Evolutionary conservation across 2,113 vertebrate species (phyloP).

Genomic region (Cyprinus carpio): DNA sequence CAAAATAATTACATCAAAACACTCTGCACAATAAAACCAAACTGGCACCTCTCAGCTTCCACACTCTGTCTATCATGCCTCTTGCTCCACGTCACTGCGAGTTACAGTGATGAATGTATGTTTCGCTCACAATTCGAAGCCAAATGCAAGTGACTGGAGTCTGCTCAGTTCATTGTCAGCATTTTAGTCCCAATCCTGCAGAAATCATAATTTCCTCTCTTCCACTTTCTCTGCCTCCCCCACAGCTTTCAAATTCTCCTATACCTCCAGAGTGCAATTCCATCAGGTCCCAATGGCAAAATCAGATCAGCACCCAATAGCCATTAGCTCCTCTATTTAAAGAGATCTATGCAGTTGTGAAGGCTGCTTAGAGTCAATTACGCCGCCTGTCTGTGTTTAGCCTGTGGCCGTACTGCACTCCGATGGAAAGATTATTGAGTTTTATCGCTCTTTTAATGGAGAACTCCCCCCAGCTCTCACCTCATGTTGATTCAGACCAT

Average conservation of each 20-base stretch:
- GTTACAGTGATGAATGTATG: conserved; percentile 19
- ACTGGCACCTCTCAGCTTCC: conserved; percentile 6
- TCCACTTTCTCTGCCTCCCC: neutral
- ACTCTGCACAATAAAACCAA: neutral
- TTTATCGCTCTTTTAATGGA: conserved; percentile 57
- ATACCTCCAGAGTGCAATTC: conserved; percentile 42
- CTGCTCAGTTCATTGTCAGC: conserved; percentile 4
- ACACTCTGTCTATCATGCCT: conserved; percentile 3
- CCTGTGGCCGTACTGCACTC: conserved; percentile 51
- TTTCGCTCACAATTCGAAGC: neutral
- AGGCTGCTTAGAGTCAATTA: conserved; percentile 60
- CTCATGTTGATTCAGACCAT: conserved; percentile 47
- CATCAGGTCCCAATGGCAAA: conserved; percentile 53
- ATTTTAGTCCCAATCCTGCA: conserved; percentile 1
- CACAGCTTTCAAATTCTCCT: conserved; percentile 21
- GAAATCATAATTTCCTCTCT: conserved; percentile 19
- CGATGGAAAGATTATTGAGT: conserved; percentile 58
- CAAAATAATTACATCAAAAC: conserved; percentile 3
- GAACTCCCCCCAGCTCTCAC: neutral
- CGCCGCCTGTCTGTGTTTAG: conserved; percentile 50
- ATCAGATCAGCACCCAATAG: conserved; percentile 57
- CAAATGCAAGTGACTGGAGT: neutral
- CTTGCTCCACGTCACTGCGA: neutral
- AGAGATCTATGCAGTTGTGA: conserved; percentile 62
- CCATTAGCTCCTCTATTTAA: conserved; percentile 62